Evolutionary conservation across 2,888 invertebrate genomes (phyloP), one percentile per base, ranked within the genome.

Genomic region (Eurois occulta): DNA sequence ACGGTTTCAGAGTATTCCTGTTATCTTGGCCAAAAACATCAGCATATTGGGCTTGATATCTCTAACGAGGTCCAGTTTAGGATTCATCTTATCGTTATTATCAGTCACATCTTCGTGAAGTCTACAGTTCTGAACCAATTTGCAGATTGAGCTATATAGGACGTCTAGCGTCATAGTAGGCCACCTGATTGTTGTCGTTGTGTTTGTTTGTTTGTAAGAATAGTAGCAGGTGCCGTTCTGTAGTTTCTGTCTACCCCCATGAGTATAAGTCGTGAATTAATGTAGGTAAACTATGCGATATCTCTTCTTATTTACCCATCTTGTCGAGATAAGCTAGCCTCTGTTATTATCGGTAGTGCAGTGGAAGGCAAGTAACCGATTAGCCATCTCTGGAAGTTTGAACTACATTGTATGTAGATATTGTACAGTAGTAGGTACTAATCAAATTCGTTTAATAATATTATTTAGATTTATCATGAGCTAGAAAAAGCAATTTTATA

Each of bases 351-450:
- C 24, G 32, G 43, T 21, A 58, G 2, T 58, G 41, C n/a, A 55
- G 32, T 21, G 18, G 11, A 64, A 48, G 46, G 65, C 35, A 21
- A 52, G 35, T 69, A 41, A 66, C 41, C 60, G 68, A 69, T 69
- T 69, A 35, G 7, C 48, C 38, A n/a, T n/a, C 11, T 52, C 48
- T 68, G 18, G 16, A 16, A 8, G 32, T 48, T 28, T 58, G 58
- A 28, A 28, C 28, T 28, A 58, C 13, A 13, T 55, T 52, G 11
- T 28, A 16, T 13, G 58, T 28, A 18, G 18, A 16, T 18, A 60
- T 60, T 60, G 28, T 60, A n/a, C n/a, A n/a, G n/a, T n/a, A n/a
- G n/a, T n/a, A n/a, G n/a, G n/a, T n/a, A 18, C 18, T 60, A 32
- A 60, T 60, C 7, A 32, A 16, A 7, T 28, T 58, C n/a, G n/a